Conservation (phyloP, 2,113 vertebrate genomes). For the Alces alces region DNA sequence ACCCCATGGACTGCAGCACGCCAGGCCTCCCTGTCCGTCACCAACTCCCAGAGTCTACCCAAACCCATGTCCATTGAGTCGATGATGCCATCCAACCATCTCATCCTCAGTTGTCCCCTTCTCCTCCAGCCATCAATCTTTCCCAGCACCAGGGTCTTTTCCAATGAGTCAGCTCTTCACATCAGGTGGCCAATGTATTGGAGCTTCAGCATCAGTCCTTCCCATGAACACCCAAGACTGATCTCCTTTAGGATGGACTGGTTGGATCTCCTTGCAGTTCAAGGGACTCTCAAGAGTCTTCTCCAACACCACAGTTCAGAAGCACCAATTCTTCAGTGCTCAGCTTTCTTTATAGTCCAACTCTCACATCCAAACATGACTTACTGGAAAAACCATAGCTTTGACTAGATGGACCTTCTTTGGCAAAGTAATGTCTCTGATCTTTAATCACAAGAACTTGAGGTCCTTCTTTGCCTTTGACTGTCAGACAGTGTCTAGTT, state of each 20-base stretch:
- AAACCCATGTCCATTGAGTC: not conserved
- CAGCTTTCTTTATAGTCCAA: not conserved
- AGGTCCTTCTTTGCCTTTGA: not conserved
- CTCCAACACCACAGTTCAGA: not conserved
- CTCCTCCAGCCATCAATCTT: not conserved
- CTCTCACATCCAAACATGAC: not conserved
- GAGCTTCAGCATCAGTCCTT: not conserved
- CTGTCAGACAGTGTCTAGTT: not conserved
- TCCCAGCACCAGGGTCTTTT: not conserved
- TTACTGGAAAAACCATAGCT: not conserved
- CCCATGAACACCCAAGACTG: not conserved
- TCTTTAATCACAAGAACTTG: not conserved
- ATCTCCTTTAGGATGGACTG: not conserved
- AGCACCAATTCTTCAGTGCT: not conserved
- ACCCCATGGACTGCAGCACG: not conserved
- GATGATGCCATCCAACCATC: not conserved
- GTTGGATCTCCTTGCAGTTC: not conserved
- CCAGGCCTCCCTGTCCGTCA: not conserved
- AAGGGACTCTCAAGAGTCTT: not conserved
- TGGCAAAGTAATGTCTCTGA: not conserved
- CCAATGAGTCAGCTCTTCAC: not conserved
- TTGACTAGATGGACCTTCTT: not conserved
- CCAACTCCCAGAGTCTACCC: not conserved
- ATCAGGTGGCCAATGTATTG: not conserved
- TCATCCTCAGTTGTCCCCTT: not conserved